Percentiles rank a stretch among this genome's conserved stretches.
These are phyloP conservation scores for Mesodorylaimus sp. DNA, from an alignment of 2,888 invertebrate species.

Conservation along the genomic window DNA sequence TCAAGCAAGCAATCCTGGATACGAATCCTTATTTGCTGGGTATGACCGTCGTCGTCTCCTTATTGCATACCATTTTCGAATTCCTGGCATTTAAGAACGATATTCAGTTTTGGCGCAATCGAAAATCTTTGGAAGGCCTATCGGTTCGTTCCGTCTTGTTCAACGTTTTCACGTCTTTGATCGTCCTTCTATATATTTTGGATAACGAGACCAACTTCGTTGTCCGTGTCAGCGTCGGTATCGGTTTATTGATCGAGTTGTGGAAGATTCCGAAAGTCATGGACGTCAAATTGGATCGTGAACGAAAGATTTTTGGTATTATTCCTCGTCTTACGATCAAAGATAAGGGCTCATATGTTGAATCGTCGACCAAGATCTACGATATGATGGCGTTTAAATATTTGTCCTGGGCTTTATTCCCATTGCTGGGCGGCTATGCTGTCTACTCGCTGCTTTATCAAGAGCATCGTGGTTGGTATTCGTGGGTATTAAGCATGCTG, in stretches of 20 bases:
- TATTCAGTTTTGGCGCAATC: conserved; percentile 98
- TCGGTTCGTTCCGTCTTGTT: conserved; percentile 96
- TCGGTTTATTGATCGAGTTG: conserved; percentile 82
- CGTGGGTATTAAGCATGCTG: conserved; percentile 81
- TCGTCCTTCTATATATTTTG: conserved; percentile 82
- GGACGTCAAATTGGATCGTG: conserved; percentile 45
- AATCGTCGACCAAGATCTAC: conserved; percentile 77
- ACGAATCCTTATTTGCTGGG: conserved; percentile 84
- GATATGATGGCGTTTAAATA: conserved; percentile 79
- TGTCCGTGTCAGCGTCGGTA: conserved; percentile 75
- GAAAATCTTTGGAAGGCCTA: conserved; percentile 84
- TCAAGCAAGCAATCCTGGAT: conserved; percentile 70
- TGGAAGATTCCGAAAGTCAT: conserved; percentile 92
- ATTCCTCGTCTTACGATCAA: conserved; percentile 60
- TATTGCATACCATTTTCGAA: conserved; percentile 92
- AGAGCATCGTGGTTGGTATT: conserved; percentile 98
- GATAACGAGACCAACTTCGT: conserved; percentile 97
- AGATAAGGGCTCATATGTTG: conserved; percentile 89
- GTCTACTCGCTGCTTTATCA: conserved; percentile 81
- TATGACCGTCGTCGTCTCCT: conserved; percentile 73
- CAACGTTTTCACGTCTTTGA: conserved; percentile 84
- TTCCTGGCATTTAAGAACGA: conserved; percentile 98
- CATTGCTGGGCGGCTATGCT: conserved; percentile 75
- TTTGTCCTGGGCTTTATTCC: conserved; percentile 84
- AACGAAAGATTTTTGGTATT: conserved; percentile 52